Conservation (phyloP, 2,797 vertebrate species). For the Pangasius sanitwongsei region DNA sequence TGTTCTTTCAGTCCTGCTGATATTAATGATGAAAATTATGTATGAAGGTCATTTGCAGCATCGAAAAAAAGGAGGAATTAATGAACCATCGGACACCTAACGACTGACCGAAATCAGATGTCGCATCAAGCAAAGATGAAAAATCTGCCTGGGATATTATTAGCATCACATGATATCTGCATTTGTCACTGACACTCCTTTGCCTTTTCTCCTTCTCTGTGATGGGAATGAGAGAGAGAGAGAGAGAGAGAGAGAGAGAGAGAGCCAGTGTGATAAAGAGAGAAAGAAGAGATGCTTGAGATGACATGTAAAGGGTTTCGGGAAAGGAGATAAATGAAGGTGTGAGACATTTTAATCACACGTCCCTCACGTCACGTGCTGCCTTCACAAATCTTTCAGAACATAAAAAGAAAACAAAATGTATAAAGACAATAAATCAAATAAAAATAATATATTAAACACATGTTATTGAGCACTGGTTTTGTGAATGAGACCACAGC, state of each 20-base stretch:
- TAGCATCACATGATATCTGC: conserved; percentile 47
- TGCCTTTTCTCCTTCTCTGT: conserved; percentile 3
- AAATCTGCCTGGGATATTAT: conserved; percentile 42
- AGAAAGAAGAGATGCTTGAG: conserved; percentile 12
- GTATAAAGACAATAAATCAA: background rate
- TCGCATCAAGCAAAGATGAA: conserved; percentile 36
- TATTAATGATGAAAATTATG: conserved; percentile 50
- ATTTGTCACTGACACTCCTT: conserved; percentile 53
- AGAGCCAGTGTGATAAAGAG: background rate
- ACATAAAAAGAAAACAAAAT: background rate
- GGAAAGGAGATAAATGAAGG: conserved; percentile 11
- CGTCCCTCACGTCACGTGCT: background rate
- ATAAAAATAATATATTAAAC: background rate
- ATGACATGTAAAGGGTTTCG: background rate
- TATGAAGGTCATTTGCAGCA: conserved; percentile 50
- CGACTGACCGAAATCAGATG: conserved; percentile 50
- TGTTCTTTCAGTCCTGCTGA: conserved; percentile 26
- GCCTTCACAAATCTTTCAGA: background rate
- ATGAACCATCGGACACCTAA: conserved; percentile 62
- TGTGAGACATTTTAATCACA: conserved; percentile 2
- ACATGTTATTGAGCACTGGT: background rate
- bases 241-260: background rate
- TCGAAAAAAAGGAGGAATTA: conserved; percentile 56
- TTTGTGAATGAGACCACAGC: background rate
- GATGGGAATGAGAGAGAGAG: background rate